Percentiles rank a stretch among this genome's conserved stretches.
Evolutionary conservation across 2,888 invertebrate genomes (phyloP).

Genomic region (Yponomeuta sedellus): DNA sequence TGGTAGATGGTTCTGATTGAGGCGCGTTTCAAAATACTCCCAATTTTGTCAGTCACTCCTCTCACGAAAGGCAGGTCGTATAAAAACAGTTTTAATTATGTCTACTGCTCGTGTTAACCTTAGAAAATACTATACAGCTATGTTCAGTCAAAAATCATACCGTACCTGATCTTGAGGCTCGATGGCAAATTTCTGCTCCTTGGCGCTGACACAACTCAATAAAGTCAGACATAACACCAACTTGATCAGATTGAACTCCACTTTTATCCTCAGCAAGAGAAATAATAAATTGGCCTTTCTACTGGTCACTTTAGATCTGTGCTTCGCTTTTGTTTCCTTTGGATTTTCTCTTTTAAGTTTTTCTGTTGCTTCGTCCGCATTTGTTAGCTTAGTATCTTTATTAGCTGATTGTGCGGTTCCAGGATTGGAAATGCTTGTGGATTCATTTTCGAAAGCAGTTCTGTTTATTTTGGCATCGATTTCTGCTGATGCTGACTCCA

Average conservation of each 20-base stretch:
- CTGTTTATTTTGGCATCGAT: background rate
- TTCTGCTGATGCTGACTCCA: background rate
- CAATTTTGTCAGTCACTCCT: too few relatives aligned
- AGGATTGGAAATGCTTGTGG: background rate
- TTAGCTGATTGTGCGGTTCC: background rate
- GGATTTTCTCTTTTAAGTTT: conserved; percentile 20
- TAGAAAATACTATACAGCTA: too few relatives aligned
- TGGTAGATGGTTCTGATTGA: too few relatives aligned
- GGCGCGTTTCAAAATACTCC: too few relatives aligned
- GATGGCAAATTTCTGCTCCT: conserved; percentile 64
- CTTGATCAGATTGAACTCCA: conserved; percentile 28
- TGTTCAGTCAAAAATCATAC: conserved; percentile 8
- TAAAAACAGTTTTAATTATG: too few relatives aligned
- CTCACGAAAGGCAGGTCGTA: too few relatives aligned
- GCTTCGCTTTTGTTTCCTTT: background rate
- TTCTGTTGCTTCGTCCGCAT: conserved; percentile 1
- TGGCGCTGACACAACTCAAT: conserved; percentile 41
- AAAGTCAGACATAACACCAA: conserved; percentile 38
- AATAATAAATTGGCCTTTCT: conserved; percentile 59
- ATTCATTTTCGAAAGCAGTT: background rate
- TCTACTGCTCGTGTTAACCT: too few relatives aligned
- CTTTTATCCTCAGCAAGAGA: conserved; percentile 55
- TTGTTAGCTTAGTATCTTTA: conserved; percentile 3
- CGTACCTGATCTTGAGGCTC: conserved; percentile 70
- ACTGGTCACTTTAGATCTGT: conserved; percentile 38